These are phyloP conservation scores for Meloe dianella DNA, from an alignment of 2,888 invertebrate genomes.

Conservation along the genomic window DNA sequence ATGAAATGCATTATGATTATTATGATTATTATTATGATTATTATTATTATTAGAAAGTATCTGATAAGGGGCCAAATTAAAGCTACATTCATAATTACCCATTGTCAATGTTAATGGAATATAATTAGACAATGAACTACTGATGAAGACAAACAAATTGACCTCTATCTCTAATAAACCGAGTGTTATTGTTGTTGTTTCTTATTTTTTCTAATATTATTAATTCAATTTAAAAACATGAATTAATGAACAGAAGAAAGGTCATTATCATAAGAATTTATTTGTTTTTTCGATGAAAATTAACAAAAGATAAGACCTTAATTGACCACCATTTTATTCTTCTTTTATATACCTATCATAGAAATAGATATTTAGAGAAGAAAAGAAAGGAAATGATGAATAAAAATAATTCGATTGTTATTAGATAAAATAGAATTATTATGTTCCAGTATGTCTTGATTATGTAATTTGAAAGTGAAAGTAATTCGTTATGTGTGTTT, in stretches of 20 bases:
- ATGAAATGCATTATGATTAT: too few relatives aligned
- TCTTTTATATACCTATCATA: background rate
- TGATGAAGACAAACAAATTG: background rate
- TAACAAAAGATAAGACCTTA: background rate
- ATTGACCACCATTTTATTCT: background rate
- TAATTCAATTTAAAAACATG: too few relatives aligned
- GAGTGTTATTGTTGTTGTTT: too few relatives aligned
- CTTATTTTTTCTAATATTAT: too few relatives aligned
- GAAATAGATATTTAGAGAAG: too few relatives aligned
- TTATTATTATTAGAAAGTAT: too few relatives aligned
- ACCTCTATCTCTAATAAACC: too few relatives aligned
- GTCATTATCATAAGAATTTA: background rate
- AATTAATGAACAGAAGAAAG: too few relatives aligned
- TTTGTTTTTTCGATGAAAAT: background rate
- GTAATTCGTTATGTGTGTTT: background rate
- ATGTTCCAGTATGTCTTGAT: background rate
- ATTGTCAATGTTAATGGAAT: background rate
- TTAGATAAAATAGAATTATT: background rate
- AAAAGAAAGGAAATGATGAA: background rate
- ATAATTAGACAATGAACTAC: background rate
- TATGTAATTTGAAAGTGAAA: conserved; percentile 10
- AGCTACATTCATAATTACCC: too few relatives aligned
- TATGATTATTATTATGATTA: too few relatives aligned
- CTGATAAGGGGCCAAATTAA: too few relatives aligned
- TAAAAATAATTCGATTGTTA: background rate